phyloP scores from a whole-genome alignment of 1,140 invertebrate species.

The Drosophila chauvacae region DNA sequence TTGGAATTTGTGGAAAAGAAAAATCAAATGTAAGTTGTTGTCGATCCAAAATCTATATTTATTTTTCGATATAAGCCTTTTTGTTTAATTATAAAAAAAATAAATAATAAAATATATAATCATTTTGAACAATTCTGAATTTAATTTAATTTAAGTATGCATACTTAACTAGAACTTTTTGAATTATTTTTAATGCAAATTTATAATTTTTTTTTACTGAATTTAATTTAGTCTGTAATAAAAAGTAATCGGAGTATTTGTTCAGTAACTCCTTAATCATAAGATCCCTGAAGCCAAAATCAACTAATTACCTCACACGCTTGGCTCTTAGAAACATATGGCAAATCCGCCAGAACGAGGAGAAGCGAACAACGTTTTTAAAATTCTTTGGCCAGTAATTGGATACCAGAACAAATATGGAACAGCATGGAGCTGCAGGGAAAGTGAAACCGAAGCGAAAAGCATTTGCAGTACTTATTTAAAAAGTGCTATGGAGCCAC shows the following conservation, averaged over 20 bases:
- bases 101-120: not conserved
- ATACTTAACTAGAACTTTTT: not conserved
- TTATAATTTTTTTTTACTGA: not conserved
- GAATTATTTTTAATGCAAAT: not conserved
- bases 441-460: conserved; percentile 35
- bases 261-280: not conserved
- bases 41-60: not conserved
- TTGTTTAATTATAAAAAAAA: not conserved
- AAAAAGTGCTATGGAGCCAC: not conserved
- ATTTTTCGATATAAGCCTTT: not conserved
- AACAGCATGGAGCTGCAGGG: conserved; percentile 12
- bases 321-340: not conserved
- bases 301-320: conserved; percentile 22
- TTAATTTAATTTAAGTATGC: too few species aligned
- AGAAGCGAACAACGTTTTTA: conserved; percentile 8
- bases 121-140: too few species aligned
- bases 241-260: not conserved
- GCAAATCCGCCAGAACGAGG: conserved; percentile 2
- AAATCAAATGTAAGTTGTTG: not conserved
- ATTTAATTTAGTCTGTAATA: not conserved
- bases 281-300: not conserved
- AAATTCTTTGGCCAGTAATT: conserved; percentile 28
- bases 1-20: too few species aligned
- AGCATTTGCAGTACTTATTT: conserved; percentile 14
- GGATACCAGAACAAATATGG: conserved; percentile 26